Evolutionary conservation across 2,888 invertebrate species (phyloP).

Genomic region (Cenopis cana): DNA sequence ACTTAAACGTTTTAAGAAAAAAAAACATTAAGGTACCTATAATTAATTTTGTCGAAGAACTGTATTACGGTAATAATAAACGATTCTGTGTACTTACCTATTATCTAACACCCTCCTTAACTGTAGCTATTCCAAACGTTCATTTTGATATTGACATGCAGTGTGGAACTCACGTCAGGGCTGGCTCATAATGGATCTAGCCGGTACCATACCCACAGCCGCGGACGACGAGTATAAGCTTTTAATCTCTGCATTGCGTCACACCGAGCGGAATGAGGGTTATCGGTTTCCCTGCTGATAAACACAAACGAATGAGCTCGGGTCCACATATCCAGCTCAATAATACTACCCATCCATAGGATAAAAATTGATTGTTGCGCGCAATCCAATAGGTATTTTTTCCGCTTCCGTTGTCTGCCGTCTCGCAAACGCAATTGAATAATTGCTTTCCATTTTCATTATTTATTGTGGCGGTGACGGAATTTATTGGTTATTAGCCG

Average conservation of each 20-base stretch:
- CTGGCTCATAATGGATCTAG: slow-evolving; percentile 74
- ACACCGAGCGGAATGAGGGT: slow-evolving; percentile 79
- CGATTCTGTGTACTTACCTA: no score
- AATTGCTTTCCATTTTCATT: slow-evolving; percentile 63
- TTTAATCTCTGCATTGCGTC: slow-evolving; percentile 83
- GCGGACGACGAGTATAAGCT: slow-evolving; percentile 74
- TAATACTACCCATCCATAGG: slow-evolving; percentile 66
- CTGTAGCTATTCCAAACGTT: slow-evolving; percentile 45
- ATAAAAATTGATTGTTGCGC: slow-evolving; percentile 76
- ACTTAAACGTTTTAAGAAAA: no score
- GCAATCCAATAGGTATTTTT: slow-evolving; percentile 63
- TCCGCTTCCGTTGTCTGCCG: slow-evolving; percentile 60
- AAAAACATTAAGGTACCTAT: no score
- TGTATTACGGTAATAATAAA: neutral
- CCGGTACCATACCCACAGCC: slow-evolving; percentile 66
- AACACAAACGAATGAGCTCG: slow-evolving; percentile 78
- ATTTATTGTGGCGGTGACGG: slow-evolving; percentile 70
- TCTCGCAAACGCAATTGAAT: slow-evolving; percentile 60
- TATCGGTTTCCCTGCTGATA: slow-evolving; percentile 80
- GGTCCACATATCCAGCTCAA: slow-evolving; percentile 66
- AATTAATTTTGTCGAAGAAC: no score
- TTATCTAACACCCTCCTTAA: neutral
- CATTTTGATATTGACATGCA: slow-evolving; percentile 62
- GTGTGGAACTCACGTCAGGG: slow-evolving; percentile 64
- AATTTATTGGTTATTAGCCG: slow-evolving; percentile 69